Percentiles rank a stretch among this genome's conserved stretches.
These are phyloP conservation scores for Lypha dubia DNA, from an alignment of 2,888 invertebrate genomes.

Conservation along the genomic window DNA sequence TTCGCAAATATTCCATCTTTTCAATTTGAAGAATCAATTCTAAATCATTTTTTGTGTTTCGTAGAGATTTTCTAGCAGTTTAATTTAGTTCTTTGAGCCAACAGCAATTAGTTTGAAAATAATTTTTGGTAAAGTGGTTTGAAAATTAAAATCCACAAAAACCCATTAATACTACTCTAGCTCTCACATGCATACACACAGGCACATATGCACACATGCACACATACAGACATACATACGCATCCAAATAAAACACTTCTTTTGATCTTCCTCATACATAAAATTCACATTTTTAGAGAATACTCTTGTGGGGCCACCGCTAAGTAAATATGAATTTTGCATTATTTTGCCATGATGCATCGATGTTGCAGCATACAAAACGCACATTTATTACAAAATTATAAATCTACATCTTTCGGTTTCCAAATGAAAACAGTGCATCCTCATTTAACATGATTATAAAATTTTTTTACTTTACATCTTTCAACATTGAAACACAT, in stretches of 20 bases:
- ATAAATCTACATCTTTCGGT: neutral
- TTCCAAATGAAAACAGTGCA: neutral
- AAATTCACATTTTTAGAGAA: neutral
- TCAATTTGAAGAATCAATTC: neutral
- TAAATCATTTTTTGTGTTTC: neutral
- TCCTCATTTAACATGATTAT: neutral
- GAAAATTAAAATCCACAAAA: constrained; percentile 40
- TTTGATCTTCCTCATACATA: neutral
- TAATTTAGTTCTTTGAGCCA: neutral
- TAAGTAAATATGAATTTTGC: constrained; percentile 28
- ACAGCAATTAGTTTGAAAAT: constrained; percentile 40
- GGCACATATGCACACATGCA: no score
- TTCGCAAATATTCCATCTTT: neutral
- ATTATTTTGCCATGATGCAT: neutral
- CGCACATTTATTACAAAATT: neutral
- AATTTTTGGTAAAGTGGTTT: constrained; percentile 6
- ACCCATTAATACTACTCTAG: constrained; percentile 3
- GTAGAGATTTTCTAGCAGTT: neutral
- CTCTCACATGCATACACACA: no score
- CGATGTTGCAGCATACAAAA: constrained; percentile 6
- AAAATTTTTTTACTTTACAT: no score
- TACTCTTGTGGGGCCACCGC: constrained; percentile 13
- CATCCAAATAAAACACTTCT: neutral
- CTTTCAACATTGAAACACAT: no score
- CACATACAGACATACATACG: no score